Evolutionary conservation across 37 sponge, comb jelly and placozoan genomes (phyloP).

Genomic region (Crambe crambe): DNA sequence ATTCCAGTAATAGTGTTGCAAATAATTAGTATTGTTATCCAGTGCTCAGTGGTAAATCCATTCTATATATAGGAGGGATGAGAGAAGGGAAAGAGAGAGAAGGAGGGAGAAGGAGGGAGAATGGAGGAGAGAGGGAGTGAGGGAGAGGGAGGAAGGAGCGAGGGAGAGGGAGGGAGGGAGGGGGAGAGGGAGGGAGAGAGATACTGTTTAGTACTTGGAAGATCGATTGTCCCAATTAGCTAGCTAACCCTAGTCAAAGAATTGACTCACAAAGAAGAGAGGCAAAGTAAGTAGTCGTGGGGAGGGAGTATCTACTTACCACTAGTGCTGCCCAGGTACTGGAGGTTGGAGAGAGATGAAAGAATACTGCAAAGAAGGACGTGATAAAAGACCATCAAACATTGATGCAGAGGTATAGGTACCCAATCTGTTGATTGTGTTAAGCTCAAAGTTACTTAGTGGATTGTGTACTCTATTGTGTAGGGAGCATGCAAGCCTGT

Average conservation of each 20-base stretch:
- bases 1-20: conserved; percentile 54
- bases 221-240: no score
- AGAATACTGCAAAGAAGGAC: neutral
- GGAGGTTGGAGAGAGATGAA: neutral
- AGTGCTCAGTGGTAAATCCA: conserved; percentile 31
- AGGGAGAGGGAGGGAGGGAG: neutral
- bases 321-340: no score
- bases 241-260: no score
- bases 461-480: no score
- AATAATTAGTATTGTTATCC: conserved; percentile 52
- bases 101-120: neutral
- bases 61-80: conserved; percentile 13
- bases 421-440: no score
- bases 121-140: neutral
- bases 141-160: neutral
- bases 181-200: neutral
- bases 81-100: neutral
- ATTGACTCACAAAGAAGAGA: no score
- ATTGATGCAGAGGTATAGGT: no score
- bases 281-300: no score
- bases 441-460: no score
- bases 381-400: neutral
- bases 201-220: neutral
- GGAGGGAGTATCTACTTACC: no score
- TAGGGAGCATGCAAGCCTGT: no score